Conservation (phyloP, 2,797 vertebrate genomes). For the Anniella stebbinsi region DNA sequence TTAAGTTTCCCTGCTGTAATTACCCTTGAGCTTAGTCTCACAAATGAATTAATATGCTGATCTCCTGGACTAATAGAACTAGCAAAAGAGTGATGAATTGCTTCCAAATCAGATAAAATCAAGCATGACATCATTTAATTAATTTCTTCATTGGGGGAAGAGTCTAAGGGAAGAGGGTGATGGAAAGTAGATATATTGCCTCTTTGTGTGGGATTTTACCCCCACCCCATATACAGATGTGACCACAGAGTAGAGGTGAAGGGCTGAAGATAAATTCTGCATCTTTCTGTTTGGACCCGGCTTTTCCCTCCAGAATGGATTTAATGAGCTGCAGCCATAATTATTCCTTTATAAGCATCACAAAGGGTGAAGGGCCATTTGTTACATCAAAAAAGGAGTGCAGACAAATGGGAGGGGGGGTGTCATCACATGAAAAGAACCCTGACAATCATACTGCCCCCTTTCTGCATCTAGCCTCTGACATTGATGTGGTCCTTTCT, state of each 20-base stretch:
- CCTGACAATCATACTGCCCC: not conserved
- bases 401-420: not conserved
- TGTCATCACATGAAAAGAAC: not conserved
- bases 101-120: constrained; percentile 91
- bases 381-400: not conserved
- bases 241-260: not conserved
- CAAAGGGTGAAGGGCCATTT: not conserved
- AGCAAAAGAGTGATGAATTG: constrained; percentile 89
- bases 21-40: constrained; percentile 84
- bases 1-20: constrained; percentile 81
- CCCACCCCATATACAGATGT: not conserved
- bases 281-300: not conserved
- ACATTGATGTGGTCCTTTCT: not conserved
- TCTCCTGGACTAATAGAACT: constrained; percentile 80
- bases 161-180: constrained; percentile 43
- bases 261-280: constrained; percentile 16
- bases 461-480: not conserved
- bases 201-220: constrained; percentile 37
- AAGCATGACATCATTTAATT: constrained; percentile 90
- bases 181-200: constrained; percentile 55
- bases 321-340: not conserved
- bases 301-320: too few relatives aligned
- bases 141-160: constrained; percentile 80
- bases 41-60: constrained; percentile 86
- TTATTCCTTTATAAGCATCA: not conserved